Percentiles rank a stretch among this genome's conserved stretches.
Conservation (phyloP, 2,797 vertebrate genomes). For the Setipinna tenuifilis region DNA sequence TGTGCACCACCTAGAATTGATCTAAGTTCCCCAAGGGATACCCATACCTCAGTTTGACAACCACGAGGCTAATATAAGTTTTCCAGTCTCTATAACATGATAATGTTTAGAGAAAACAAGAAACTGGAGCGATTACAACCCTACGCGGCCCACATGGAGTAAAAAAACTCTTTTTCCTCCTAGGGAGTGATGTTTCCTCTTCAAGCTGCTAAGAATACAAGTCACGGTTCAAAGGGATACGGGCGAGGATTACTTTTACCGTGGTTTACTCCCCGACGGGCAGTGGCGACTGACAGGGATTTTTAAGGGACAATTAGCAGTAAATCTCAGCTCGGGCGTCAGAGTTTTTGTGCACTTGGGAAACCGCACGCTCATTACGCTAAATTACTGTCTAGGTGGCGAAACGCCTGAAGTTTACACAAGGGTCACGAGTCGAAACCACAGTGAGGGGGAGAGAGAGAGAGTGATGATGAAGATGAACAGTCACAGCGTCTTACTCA, state of each 20-base stretch:
- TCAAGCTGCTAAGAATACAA: constrained; percentile 30
- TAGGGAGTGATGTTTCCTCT: constrained; percentile 19
- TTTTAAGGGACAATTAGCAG: constrained; percentile 53
- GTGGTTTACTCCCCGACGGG: constrained; percentile 51
- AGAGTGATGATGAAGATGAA: background rate
- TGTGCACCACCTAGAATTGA: no score
- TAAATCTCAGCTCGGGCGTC: constrained; percentile 49
- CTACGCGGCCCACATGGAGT: background rate
- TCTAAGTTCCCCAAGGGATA: no score
- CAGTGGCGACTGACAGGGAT: constrained; percentile 48
- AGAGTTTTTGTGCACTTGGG: constrained; percentile 43
- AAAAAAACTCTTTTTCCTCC: background rate
- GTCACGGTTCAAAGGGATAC: constrained; percentile 39
- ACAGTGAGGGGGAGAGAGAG: background rate
- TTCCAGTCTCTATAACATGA: background rate
- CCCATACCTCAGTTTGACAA: no score
- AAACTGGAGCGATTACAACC: background rate
- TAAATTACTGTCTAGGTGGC: constrained; percentile 47
- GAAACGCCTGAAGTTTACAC: constrained; percentile 55
- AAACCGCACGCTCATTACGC: constrained; percentile 45
- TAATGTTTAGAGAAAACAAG: no score
- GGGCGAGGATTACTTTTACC: constrained; percentile 51
- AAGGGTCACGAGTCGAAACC: constrained; percentile 46
- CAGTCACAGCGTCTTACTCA: background rate
- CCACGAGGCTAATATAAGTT: background rate